Base-by-base conservation (phyloP, 2,113 vertebrate species). In the Callaeas wilsoni region DNA sequence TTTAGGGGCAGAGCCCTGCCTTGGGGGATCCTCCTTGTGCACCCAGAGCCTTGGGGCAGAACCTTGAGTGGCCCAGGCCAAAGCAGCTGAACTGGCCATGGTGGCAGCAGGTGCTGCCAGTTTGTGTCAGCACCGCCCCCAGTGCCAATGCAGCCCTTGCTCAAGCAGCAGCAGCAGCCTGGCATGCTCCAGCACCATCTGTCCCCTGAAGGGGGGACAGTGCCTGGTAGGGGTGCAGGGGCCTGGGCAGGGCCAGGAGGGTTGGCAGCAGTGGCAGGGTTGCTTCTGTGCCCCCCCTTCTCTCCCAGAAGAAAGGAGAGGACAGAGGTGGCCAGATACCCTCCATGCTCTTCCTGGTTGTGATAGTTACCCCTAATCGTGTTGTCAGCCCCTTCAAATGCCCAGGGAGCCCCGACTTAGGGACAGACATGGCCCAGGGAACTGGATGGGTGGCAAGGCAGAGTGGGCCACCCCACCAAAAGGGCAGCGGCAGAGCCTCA, bases 361-460 rank as follows among this genome's bases (percentile, higher is more conserved):
- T 52, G 1, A 1, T 5, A 8, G 7, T 27, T n/a, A 55, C 42
- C n/a, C 44, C 23, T 18, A 52, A 11, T 20, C 0, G 0, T 68
- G 39, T 57, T 62, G 41, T 18, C 16, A 44, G 42, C 17, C 30
- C 9, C n/a, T 30, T 32, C 12, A 8, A 55, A 55, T 0, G 1
- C 11, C 15, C 32, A n/a, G 22, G 26, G 39, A 67, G 16, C 27
- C 15, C 27, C 4, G 3, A 6, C 35, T 0, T 27, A 14, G 56
- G 26, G 29, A 41, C 22, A 46, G 11, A 52, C 23, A 16, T 52
- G 26, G 35, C 49, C 33, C 30, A 27, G 18, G 21, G 30, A 52
- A 39, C 18, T 30, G 33, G 3, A 22, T 56, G 52, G 32, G 20
- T 60, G 63, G 33, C 32, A 35, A 81, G 32, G 17, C 23, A 82